Percentiles rank a stretch among this genome's conserved stretches.
Conservation (phyloP, 2,797 vertebrate genomes). For the Hyperoplus immaculatus region DNA sequence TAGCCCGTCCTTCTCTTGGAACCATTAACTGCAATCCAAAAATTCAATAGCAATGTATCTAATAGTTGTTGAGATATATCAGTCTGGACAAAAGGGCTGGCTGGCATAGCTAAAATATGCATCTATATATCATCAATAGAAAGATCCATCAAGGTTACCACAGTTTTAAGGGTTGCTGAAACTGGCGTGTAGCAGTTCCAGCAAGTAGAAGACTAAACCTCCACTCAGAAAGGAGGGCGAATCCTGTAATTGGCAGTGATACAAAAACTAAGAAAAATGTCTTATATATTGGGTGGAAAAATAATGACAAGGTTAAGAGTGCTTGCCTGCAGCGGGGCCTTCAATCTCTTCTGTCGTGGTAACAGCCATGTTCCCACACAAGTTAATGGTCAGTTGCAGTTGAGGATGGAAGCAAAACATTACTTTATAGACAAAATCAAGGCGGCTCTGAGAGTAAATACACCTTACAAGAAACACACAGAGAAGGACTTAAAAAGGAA, state of each 20-base stretch:
- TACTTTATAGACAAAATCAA: constrained; percentile 63
- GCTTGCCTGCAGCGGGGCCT: constrained; percentile 43
- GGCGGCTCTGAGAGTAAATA: constrained; percentile 43
- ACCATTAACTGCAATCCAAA: background rate
- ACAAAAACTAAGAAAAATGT: constrained; percentile 53
- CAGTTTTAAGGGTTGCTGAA: constrained; percentile 14
- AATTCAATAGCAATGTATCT: background rate
- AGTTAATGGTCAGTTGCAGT: constrained; percentile 53
- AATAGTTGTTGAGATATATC: constrained; percentile 15
- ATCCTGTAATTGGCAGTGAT: constrained; percentile 39
- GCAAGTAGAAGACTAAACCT: constrained; percentile 13
- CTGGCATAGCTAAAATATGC: constrained; percentile 12
- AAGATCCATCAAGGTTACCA: constrained; percentile 18
- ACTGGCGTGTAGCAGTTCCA: background rate
- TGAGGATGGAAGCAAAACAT: constrained; percentile 44
- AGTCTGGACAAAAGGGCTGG: constrained; percentile 4
- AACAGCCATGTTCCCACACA: constrained; percentile 61
- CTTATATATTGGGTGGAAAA: constrained; percentile 38
- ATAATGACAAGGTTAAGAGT: constrained; percentile 59
- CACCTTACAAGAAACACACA: constrained; percentile 44
- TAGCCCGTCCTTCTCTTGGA: background rate
- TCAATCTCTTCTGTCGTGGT: constrained; percentile 58
- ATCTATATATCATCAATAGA: background rate
- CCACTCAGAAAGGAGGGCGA: constrained; percentile 4
- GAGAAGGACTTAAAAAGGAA: constrained; percentile 52